Evolutionary conservation across 2,888 invertebrate species (phyloP).

Genomic region (Aelia acuminata): DNA sequence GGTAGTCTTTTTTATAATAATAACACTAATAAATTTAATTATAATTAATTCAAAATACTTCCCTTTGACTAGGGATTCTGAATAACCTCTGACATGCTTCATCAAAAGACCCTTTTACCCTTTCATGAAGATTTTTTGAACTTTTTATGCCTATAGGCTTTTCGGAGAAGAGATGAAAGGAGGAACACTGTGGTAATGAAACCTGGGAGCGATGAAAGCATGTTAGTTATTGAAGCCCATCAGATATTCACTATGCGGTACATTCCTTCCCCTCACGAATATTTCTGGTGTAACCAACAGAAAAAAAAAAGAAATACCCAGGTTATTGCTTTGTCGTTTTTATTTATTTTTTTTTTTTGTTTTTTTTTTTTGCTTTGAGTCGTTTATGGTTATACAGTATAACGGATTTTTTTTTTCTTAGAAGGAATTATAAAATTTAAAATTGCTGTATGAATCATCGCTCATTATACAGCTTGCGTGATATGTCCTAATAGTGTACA

Average conservation of each 20-base stretch:
- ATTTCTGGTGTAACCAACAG: background rate
- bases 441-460: too few relatives aligned
- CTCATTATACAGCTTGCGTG: too few relatives aligned
- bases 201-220: slow-evolving; percentile 5
- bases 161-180: slow-evolving; percentile 1
- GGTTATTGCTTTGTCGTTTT: background rate
- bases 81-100: background rate
- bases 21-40: background rate
- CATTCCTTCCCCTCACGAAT: slow-evolving; percentile 1
- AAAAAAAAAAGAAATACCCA: background rate
- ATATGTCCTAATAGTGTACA: too few relatives aligned
- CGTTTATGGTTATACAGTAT: too few relatives aligned
- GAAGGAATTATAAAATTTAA: too few relatives aligned
- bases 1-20: too few relatives aligned
- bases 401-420: too few relatives aligned
- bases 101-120: slow-evolving; percentile 1
- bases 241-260: background rate
- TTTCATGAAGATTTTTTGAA: slow-evolving; percentile 10
- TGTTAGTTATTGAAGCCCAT: slow-evolving; percentile 12
- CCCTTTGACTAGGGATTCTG: background rate
- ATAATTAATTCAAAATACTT: background rate
- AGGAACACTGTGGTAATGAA: background rate
- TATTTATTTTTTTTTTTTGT: too few relatives aligned
- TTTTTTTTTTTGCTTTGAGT: too few relatives aligned
- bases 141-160: background rate